Conservation (phyloP, 2,113 vertebrate genomes). For the Paracyprichromis sp. region DNA sequence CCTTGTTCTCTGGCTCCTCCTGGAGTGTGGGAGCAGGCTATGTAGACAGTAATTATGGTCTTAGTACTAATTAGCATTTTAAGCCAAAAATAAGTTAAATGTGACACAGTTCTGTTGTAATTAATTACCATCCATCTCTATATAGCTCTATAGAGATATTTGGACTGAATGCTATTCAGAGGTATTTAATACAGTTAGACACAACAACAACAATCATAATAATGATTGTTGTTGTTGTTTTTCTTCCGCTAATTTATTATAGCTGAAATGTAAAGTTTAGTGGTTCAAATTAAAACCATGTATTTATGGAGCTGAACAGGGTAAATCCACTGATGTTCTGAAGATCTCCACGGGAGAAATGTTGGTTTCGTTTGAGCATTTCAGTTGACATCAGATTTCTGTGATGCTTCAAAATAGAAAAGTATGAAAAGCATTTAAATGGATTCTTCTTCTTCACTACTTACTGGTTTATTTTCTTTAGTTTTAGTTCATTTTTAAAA, state of each 20-base stretch:
- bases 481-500: neutral
- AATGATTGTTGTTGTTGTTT: neutral
- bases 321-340: neutral
- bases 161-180: neutral
- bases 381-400: neutral
- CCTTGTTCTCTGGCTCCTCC: neutral
- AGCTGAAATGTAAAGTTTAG: neutral
- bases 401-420: neutral
- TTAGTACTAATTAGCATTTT: rapidly evolving
- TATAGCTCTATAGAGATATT: neutral
- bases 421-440: neutral
- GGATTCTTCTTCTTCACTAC: rapidly evolving
- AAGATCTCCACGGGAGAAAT: rapidly evolving
- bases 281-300: neutral
- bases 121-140: neutral
- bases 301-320: neutral
- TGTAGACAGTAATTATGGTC: neutral
- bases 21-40: neutral
- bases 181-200: neutral
- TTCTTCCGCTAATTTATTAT: neutral
- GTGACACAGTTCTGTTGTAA: neutral
- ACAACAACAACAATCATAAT: neutral
- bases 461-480: neutral
- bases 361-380: rapidly evolving
- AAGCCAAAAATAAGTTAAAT: neutral